Evolutionary conservation across 2,888 invertebrate species (phyloP).

Genomic region (Scaptomyza tumidula): DNA sequence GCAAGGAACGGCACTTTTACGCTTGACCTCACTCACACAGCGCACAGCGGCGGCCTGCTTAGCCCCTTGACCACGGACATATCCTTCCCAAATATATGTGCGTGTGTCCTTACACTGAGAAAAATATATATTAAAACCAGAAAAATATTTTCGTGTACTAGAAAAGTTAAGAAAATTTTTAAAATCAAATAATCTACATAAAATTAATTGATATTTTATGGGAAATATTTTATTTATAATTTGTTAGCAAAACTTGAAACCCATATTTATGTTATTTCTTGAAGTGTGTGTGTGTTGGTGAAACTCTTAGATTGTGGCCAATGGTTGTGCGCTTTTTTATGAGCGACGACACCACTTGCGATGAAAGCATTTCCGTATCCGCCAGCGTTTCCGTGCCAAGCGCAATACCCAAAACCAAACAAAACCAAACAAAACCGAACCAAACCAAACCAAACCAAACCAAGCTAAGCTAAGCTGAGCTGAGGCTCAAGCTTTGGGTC

Average conservation of each 20-base stretch:
- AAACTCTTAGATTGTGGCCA: conserved; percentile 38
- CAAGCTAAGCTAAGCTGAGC: conserved; percentile 7
- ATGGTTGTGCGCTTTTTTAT: conserved; percentile 65
- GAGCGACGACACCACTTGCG: conserved; percentile 78
- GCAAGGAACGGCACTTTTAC: conserved; percentile 71
- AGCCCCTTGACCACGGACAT: conserved; percentile 69
- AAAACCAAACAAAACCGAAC: conserved; percentile 6
- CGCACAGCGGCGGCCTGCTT: conserved; percentile 57
- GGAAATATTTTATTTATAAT: background rate
- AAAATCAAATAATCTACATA: background rate
- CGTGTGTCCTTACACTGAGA: background rate
- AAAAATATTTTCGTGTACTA: background rate
- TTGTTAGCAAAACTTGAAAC: background rate
- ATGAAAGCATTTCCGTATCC: conserved; percentile 81
- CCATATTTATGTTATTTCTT: background rate
- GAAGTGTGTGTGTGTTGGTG: conserved; percentile 7
- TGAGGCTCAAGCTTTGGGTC: conserved; percentile 20
- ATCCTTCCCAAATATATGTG: conserved; percentile 19
- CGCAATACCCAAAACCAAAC: conserved; percentile 10
- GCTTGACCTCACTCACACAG: conserved; percentile 73
- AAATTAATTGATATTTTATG: background rate
- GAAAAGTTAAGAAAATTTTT: no score
- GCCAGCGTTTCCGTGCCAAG: conserved; percentile 54
- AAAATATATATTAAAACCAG: background rate
- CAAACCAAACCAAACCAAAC: conserved; percentile 11